Base-by-base conservation (phyloP, 2,113 vertebrate genomes). In the Phaethornis superciliosus region DNA sequence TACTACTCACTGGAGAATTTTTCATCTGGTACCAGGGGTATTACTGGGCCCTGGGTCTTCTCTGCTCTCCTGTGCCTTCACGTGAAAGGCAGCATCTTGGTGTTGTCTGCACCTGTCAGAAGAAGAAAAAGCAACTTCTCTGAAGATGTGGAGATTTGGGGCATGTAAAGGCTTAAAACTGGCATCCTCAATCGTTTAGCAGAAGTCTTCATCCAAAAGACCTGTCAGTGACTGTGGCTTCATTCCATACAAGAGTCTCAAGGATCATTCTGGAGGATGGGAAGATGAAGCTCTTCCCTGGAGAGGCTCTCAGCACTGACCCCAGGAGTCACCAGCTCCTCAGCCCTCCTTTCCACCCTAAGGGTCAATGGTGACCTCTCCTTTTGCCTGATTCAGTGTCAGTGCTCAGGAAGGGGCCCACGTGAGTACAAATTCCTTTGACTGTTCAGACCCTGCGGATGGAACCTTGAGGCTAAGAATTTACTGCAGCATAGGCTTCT, bases 361-460 rank as follows among this genome's bases (percentile, higher is more conserved):
- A 30, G 37, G 32, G 75, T 84, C 49, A 81, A 65, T 3, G 32
- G 60, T 89, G 86, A 71, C 62, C 90, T 90, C 67, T 87, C 28
- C 75, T 78, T 35, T 92, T 88, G 65, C 87, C 77, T 49, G 75
- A 40, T n/a, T 82, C 88, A 85, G 72, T 75, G 84, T 59, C 79
- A 93, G 79, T 93, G 90, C 90, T 81, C 80, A 85, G 79, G 80
- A 87, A 91, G 67, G 80, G 87, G 44, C 60, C 70, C 94, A 95
- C 72, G 89, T 93, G 91, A 96, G 95, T 96, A 96, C 90, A 67
- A 70, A 94, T 91, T 6, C 84, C 77, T 85, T 71, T 94, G 75
- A 32, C 89, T 91, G 72, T 78, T 83, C 76, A 65, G 47, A 49
- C 30, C 32, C 33, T 62, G 3, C 12, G 74, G 79, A 86, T 4